Evolutionary conservation across 2,888 invertebrate genomes (phyloP), one percentile per base, ranked within the genome.

Genomic region (Drosophila flavopinicola): DNA sequence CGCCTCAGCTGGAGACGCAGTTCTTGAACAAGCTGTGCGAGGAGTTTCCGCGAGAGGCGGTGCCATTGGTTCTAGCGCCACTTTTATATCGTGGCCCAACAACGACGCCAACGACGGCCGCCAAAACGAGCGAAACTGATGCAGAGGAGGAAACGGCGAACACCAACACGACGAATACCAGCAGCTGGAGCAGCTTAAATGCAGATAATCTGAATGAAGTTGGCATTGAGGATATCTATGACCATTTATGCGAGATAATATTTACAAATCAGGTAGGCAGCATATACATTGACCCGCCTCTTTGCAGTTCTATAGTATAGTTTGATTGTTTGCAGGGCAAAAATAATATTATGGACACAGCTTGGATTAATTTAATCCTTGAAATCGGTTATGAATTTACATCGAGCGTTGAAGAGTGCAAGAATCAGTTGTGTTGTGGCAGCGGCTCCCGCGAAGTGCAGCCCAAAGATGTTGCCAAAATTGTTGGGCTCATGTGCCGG

Each of bases 331-430:
- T 80, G 25, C 69, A 91, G 88, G 88, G 82, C 66, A 88, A 89
- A 76, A 89, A 87, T 64, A 88, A 89, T 90, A 95, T 94, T 94
- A 92, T 93, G 91, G 95, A 95, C 83, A 94, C 94, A 89, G 94
- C 96, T 66, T 92, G 97, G 89, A 95, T 97, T 71, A 98, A 98
- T 89, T 93, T 98, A 88, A 94, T 99, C 87, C 94, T 96, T 90
- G 99, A 99, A 92, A 94, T 98, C 88, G 91, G 99, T 52, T 98
- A 97, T 92, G 93, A 94, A 76, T 98, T 98, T 90, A 98, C 98
- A 54, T 92, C 94, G 51, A 94, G 94, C 17, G 93, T 97, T 39
- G 98, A 98, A 88, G 97, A 96, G 90, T 98, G 98, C 90, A 95
- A 97, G 79, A 95, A 94, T 88, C 95, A 95, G 87, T 92, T 99